Conservation (phyloP, 2,797 vertebrate genomes). For the Molossus alvarezi region DNA sequence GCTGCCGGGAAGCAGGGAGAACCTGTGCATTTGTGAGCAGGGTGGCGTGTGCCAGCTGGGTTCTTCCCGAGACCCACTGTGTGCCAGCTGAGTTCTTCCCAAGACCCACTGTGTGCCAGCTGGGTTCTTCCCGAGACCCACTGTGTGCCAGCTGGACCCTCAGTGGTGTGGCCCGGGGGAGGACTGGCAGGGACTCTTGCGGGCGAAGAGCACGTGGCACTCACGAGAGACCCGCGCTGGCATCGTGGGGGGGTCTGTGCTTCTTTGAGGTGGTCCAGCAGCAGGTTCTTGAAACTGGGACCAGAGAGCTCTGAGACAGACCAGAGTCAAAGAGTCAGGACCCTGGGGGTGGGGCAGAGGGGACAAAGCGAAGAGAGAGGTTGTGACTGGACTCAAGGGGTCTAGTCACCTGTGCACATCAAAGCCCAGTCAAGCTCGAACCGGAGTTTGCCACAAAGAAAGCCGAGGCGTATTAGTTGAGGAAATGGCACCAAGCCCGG, state of each 20-base stretch:
- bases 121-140: neutral
- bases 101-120: too few relatives aligned
- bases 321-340: neutral
- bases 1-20: neutral
- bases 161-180: neutral
- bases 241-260: fast-evolving
- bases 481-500: neutral
- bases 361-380: neutral
- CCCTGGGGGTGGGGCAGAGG: neutral
- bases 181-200: too few relatives aligned
- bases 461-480: neutral
- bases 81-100: too few relatives aligned
- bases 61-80: neutral
- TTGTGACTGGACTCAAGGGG: neutral
- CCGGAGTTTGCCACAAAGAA: neutral
- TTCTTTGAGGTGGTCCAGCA: neutral
- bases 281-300: neutral
- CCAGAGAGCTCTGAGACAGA: neutral
- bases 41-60: fast-evolving
- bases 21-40: neutral
- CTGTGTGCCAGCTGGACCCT: neutral
- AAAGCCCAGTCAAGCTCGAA: neutral
- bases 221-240: neutral
- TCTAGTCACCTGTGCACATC: neutral
- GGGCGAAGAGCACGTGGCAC: neutral